Evolutionary conservation across 2,113 vertebrate genomes (phyloP), one percentile per base, ranked within the genome.

Genomic region (Percopsis transmontana): DNA sequence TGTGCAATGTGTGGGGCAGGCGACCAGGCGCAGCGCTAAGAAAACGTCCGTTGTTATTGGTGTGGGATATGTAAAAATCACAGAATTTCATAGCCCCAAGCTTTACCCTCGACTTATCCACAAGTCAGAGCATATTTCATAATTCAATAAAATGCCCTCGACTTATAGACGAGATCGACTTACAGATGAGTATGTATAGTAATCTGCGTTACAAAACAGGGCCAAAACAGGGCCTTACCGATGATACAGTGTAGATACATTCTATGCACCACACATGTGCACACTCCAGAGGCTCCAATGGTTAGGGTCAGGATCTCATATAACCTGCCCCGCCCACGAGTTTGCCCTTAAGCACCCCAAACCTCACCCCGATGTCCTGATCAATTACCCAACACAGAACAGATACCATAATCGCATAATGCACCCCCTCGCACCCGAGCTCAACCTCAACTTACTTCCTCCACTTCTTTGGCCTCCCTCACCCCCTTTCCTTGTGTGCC

Each of bases 301-400:
- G 68, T 77, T 70, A 67, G 44, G 70, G 74, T 82, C 70, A 76
- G 63, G 56, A n/a, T 77, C 69, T 85, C 73, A 63, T 72, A 48
- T 77, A 76, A 68, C 80, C 63, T 38, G 16, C 70, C 53, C 53
- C 40, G 68, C 65, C 60, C 53, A 53, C 23, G 52, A 56, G 74
- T 68, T 69, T 66, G 60, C 68, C 63, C 58, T 23, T 24, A 41
- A 16, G 38, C 44, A 48, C 38, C 40, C 59, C 57, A 50, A 2
- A 40, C 76, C 72, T 71, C 55, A 60, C 62, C 52, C 14, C 44
- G 39, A 47, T 66, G 54, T 62, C 57, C 56, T 62, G 54, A 80
- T 83, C 74, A 76, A 66, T 85, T 83, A 70, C 19, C 15, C 4
- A 16, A 19, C 5, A 20, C 16, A 2, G 19, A 51, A 51, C 68